Evolutionary conservation across 2,797 vertebrate species (phyloP).

Genomic region (Oryzias dopingdopingensis): DNA sequence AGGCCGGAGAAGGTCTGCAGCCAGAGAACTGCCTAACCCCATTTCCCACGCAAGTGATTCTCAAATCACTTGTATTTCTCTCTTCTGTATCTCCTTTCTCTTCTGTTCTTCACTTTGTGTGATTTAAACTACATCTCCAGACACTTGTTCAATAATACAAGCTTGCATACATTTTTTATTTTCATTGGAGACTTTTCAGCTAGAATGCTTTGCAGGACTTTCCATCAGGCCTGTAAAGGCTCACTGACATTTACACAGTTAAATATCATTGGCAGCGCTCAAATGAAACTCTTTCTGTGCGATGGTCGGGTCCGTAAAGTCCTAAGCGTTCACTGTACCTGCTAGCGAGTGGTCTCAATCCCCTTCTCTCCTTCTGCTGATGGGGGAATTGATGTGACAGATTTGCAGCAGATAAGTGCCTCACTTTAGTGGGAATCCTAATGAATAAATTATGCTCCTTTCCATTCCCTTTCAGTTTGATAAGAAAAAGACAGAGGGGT

Average conservation of each 20-base stretch:
- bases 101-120: slow-evolving; percentile 33
- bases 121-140: slow-evolving; percentile 43
- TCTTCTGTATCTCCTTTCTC: slow-evolving; percentile 23
- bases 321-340: slow-evolving; percentile 18
- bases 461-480: slow-evolving; percentile 35
- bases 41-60: slow-evolving; percentile 44
- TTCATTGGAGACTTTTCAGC: slow-evolving; percentile 36
- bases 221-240: slow-evolving; percentile 38
- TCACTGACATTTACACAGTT: slow-evolving; percentile 49
- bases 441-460: slow-evolving; percentile 62
- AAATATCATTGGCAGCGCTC: slow-evolving; percentile 24
- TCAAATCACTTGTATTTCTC: slow-evolving; percentile 30
- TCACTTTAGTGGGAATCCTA: slow-evolving; percentile 47
- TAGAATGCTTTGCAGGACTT: slow-evolving; percentile 17
- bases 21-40: slow-evolving; percentile 34
- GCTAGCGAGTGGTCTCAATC: slow-evolving; percentile 28
- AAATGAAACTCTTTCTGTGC: slow-evolving; percentile 35
- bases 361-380: slow-evolving; percentile 37
- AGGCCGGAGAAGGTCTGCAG: slow-evolving; percentile 13
- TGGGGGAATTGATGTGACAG: slow-evolving; percentile 61
- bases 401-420: slow-evolving; percentile 57
- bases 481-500: slow-evolving; percentile 25
- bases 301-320: slow-evolving; percentile 16
- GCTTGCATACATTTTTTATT: slow-evolving; percentile 43
- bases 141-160: slow-evolving; percentile 44